Conservation (phyloP, 2,113 vertebrate genomes). For the Genyomyrus donnyi region DNA sequence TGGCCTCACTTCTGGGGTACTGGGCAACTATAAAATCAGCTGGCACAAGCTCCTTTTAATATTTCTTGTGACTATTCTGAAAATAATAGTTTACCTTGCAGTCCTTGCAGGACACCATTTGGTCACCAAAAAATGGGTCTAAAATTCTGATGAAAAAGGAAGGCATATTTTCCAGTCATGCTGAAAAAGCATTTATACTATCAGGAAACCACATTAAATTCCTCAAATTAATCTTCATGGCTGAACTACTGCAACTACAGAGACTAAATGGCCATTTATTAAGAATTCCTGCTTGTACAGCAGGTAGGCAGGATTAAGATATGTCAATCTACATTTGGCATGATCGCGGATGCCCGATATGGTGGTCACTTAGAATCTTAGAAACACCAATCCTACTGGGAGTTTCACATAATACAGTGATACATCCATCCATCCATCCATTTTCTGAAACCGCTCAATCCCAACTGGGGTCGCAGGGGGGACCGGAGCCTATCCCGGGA, state of each 20-base stretch:
- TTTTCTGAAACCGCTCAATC: too few relatives aligned
- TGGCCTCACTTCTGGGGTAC: neutral
- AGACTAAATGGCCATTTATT: neutral
- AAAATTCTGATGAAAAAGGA: neutral
- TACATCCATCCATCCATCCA: too few relatives aligned
- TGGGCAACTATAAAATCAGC: neutral
- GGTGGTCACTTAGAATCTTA: neutral
- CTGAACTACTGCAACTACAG: neutral
- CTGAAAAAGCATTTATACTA: neutral
- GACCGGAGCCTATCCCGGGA: too few relatives aligned
- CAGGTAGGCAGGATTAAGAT: neutral
- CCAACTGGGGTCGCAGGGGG: too few relatives aligned
- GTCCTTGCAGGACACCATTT: neutral
- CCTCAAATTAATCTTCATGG: neutral
- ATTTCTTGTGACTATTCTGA: neutral
- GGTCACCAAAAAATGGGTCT: neutral
- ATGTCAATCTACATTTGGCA: neutral
- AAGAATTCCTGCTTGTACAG: neutral
- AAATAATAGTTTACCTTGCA: neutral
- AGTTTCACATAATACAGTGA: neutral
- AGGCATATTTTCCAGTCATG: neutral
- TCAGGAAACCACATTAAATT: neutral
- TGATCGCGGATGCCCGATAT: neutral
- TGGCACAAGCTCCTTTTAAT: neutral
- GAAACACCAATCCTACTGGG: neutral